These are phyloP conservation scores for Catocala nupta DNA, from an alignment of 2,888 invertebrate species.

Conservation along the genomic window DNA sequence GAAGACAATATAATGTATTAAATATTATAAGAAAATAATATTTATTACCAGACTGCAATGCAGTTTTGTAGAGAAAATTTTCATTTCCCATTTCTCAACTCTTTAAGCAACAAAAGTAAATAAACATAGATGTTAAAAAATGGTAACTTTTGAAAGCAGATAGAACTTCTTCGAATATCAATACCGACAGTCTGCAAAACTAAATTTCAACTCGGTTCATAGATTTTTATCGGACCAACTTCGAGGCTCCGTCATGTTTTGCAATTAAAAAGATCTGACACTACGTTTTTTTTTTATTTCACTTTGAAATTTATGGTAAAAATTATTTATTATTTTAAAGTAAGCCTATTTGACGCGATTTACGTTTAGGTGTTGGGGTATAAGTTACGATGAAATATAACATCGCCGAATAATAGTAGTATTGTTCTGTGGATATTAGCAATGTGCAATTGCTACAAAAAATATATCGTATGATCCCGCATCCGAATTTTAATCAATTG, in stretches of 20 bases:
- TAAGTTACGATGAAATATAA: too few species aligned
- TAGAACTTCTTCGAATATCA: slow-evolving; percentile 65
- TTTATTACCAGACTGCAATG: neutral
- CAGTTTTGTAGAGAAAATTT: slow-evolving; percentile 24
- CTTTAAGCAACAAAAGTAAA: slow-evolving; percentile 29
- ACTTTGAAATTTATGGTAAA: slow-evolving; percentile 10
- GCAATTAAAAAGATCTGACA: slow-evolving; percentile 57
- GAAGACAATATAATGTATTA: too few species aligned
- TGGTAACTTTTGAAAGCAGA: slow-evolving; percentile 50
- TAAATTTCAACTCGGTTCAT: slow-evolving; percentile 60
- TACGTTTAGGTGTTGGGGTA: too few species aligned
- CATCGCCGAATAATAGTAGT: too few species aligned
- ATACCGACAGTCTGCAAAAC: slow-evolving; percentile 56
- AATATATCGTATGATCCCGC: too few species aligned
- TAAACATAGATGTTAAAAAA: slow-evolving; percentile 46
- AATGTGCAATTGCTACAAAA: too few species aligned
- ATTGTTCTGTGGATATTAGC: too few species aligned
- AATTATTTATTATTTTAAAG: too few species aligned
- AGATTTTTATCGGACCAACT: slow-evolving; percentile 64
- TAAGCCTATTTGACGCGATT: too few species aligned
- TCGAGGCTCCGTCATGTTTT: slow-evolving; percentile 49
- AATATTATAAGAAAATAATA: too few species aligned
- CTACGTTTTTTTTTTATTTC: slow-evolving; percentile 11
- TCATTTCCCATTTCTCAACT: slow-evolving; percentile 39
- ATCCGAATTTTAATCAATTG: too few species aligned